phyloP scores from a whole-genome alignment of 1,140 invertebrate genomes.

The Apis florea region DNA sequence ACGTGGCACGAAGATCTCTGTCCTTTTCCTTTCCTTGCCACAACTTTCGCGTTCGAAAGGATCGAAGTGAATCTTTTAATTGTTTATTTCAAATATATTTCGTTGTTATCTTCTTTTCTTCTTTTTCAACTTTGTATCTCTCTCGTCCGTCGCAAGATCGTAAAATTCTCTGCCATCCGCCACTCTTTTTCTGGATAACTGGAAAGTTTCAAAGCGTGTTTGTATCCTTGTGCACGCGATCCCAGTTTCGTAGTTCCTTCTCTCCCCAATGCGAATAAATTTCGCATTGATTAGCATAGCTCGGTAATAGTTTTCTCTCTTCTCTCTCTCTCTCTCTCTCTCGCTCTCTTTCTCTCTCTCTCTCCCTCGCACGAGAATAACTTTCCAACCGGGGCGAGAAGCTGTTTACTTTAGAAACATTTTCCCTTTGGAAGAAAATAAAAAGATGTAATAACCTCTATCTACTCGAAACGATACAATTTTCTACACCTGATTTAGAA shows the following conservation, averaged over 20 bases:
- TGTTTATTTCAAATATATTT: constrained; percentile 48
- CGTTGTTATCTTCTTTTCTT: constrained; percentile 25
- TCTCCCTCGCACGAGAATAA: background rate
- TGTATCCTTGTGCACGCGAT: background rate
- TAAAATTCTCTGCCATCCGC: background rate
- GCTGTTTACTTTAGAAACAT: background rate
- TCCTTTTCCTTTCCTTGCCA: background rate
- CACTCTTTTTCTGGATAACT: too few species aligned
- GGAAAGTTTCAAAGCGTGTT: background rate
- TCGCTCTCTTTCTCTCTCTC: too few species aligned
- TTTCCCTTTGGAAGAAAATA: background rate
- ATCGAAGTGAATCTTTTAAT: background rate
- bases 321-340: too few species aligned
- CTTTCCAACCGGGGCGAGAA: background rate
- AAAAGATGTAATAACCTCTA: background rate
- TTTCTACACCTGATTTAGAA: too few species aligned
- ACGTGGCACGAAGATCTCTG: constrained; percentile 30
- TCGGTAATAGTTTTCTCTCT: background rate
- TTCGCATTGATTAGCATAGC: background rate
- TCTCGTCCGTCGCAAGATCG: background rate
- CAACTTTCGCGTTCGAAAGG: constrained; percentile 1
- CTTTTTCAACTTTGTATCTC: constrained; percentile 41
- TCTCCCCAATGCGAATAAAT: background rate
- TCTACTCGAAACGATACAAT: too few species aligned
- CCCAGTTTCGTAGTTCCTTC: background rate